Conservation (phyloP, 2,797 vertebrate genomes). For the Siniperca obscura region DNA sequence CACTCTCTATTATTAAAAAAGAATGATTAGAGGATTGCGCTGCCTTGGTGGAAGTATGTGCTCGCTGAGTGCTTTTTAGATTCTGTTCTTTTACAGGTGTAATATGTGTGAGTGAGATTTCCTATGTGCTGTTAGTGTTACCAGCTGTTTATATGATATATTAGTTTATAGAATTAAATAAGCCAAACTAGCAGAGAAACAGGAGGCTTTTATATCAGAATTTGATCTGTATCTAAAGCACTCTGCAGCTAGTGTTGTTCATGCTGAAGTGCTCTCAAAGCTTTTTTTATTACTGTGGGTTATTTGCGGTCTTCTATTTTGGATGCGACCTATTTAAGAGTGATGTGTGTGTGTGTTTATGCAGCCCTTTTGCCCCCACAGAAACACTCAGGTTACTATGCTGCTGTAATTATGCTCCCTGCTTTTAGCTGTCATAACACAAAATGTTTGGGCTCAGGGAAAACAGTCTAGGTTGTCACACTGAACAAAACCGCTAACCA, state of each 20-base stretch:
- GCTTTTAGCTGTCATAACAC: conserved; percentile 82
- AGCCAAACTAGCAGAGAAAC: conserved; percentile 12
- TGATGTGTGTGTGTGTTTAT: conserved; percentile 66
- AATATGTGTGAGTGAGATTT: neutral
- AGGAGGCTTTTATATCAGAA: conserved; percentile 39
- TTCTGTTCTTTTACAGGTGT: neutral
- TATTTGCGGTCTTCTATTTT: conserved; percentile 81
- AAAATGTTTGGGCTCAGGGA: conserved; percentile 61
- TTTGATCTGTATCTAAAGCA: conserved; percentile 36
- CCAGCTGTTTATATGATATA: neutral
- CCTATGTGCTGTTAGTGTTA: neutral
- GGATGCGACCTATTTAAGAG: conserved; percentile 80
- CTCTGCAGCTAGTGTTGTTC: conserved; percentile 35
- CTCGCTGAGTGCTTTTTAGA: neutral
- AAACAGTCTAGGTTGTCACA: conserved; percentile 60
- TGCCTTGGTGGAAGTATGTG: neutral
- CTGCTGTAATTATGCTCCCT: conserved; percentile 71
- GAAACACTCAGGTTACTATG: conserved; percentile 79
- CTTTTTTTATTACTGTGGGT: conserved; percentile 64
- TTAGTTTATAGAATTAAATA: conserved; percentile 20
- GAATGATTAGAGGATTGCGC: neutral
- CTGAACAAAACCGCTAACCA: conserved; percentile 74
- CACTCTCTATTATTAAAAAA: neutral
- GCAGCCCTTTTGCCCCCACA: conserved; percentile 68
- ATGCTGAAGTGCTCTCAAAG: conserved; percentile 51